These are phyloP conservation scores for Rhadina sibilatrix DNA, from an alignment of 2,113 vertebrate genomes.

Conservation along the genomic window DNA sequence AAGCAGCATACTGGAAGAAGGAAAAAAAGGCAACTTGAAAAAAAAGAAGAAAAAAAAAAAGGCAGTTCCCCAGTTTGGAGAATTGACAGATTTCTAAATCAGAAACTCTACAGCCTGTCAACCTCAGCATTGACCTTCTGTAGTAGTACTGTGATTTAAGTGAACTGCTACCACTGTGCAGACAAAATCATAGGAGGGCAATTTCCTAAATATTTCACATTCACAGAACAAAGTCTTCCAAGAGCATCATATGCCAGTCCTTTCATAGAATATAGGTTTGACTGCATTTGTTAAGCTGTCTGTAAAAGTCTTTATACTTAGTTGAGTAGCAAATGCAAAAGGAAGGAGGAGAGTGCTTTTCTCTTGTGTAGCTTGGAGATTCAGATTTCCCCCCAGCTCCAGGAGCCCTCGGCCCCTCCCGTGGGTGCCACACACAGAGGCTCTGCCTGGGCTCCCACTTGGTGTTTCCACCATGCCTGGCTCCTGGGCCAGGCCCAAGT, in stretches of 20 bases:
- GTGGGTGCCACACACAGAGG: background rate
- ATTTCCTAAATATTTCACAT: conserved; percentile 33
- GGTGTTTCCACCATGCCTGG: background rate
- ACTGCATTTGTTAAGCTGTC: background rate
- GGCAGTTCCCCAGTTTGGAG: background rate
- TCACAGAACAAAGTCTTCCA: background rate
- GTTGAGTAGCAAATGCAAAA: background rate
- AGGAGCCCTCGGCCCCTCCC: background rate
- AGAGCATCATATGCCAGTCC: background rate
- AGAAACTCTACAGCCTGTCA: conserved; percentile 37
- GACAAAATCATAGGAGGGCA: conserved; percentile 20
- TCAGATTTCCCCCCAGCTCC: background rate
- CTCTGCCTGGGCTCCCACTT: background rate
- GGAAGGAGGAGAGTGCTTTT: background rate
- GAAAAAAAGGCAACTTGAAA: background rate
- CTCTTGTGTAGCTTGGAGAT: background rate
- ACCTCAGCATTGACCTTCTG: background rate
- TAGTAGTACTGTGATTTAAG: conserved; percentile 20
- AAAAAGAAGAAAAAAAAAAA: background rate
- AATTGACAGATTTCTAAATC: background rate
- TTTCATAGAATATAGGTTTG: background rate
- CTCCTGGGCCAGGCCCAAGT: background rate
- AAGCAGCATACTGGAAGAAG: background rate
- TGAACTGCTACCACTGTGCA: background rate
- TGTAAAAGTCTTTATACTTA: background rate